Percentiles rank a stretch among this genome's conserved stretches.
phyloP scores from a whole-genome alignment of 1,140 invertebrate species.

The Hycleus cichorii region DNA sequence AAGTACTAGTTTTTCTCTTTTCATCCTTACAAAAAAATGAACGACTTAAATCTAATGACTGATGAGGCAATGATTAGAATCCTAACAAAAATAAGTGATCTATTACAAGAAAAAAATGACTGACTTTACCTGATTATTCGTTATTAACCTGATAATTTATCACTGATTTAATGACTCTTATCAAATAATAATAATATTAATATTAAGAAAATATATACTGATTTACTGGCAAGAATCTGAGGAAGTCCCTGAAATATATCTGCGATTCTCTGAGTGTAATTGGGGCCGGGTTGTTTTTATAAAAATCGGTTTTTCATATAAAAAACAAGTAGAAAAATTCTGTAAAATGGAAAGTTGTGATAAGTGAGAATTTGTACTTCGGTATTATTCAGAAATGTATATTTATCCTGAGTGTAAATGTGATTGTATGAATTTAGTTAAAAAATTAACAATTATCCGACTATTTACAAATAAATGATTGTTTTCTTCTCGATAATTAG shows the following conservation, averaged over 20 bases:
- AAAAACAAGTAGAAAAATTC: neutral
- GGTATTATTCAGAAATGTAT: conserved; percentile 20
- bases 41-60: conserved; percentile 25
- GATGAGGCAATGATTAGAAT: conserved; percentile 14
- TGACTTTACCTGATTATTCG: conserved; percentile 21
- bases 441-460: too few species aligned
- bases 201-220: conserved; percentile 11
- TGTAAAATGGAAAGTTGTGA: conserved; percentile 12
- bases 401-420: conserved; percentile 22
- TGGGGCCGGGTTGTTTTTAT: neutral
- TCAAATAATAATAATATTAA: conserved; percentile 10
- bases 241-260: conserved; percentile 17
- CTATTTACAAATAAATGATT: conserved; percentile 25
- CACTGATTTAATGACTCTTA: conserved; percentile 21
- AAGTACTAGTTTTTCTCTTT: conserved; percentile 13
- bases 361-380: conserved; percentile 32
- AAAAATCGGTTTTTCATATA: conserved; percentile 12
- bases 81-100: neutral
- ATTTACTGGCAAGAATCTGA: conserved; percentile 23
- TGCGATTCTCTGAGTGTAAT: too few species aligned
- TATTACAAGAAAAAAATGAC: conserved; percentile 4
- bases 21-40: too few species aligned
- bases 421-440: too few species aligned
- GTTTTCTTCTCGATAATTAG: conserved; percentile 12
- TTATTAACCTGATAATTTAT: conserved; percentile 31